Conservation (phyloP, 2,797 vertebrate genomes). For the Typhlichthys eigenmanni region DNA sequence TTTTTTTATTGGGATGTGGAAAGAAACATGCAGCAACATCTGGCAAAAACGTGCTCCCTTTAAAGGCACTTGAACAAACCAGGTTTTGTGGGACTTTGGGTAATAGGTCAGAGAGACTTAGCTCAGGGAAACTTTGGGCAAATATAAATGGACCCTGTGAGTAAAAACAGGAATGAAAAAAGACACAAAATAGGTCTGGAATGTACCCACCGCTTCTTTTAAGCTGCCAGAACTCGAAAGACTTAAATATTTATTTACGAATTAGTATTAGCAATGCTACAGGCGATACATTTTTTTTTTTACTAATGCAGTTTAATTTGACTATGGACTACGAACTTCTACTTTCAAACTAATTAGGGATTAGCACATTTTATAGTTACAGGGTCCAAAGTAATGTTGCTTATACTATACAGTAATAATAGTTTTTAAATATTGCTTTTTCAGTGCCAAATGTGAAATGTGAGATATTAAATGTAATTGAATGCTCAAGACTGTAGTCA, state of each 20-base stretch:
- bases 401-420: no score
- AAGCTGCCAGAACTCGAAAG: conserved; percentile 16
- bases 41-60: conserved; percentile 63
- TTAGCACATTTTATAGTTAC: no score
- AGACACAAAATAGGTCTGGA: conserved; percentile 36
- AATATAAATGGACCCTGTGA: conserved; percentile 65
- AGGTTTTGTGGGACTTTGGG: conserved; percentile 74
- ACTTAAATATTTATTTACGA: neutral
- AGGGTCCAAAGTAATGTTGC: no score
- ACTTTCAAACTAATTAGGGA: no score
- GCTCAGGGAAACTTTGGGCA: conserved; percentile 78
- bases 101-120: conserved; percentile 70
- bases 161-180: conserved; percentile 26
- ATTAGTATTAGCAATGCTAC: neutral
- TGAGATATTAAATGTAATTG: no score
- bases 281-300: no score
- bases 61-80: conserved; percentile 72
- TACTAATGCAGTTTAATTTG: no score
- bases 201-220: conserved; percentile 15
- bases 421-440: no score
- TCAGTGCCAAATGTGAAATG: no score
- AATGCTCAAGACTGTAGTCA: no score
- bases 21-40: conserved; percentile 73
- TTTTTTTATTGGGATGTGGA: conserved; percentile 68
- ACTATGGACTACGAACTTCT: no score